phyloP scores from a whole-genome alignment of 2,113 vertebrate genomes.

The Dasyornis broadbenti region DNA sequence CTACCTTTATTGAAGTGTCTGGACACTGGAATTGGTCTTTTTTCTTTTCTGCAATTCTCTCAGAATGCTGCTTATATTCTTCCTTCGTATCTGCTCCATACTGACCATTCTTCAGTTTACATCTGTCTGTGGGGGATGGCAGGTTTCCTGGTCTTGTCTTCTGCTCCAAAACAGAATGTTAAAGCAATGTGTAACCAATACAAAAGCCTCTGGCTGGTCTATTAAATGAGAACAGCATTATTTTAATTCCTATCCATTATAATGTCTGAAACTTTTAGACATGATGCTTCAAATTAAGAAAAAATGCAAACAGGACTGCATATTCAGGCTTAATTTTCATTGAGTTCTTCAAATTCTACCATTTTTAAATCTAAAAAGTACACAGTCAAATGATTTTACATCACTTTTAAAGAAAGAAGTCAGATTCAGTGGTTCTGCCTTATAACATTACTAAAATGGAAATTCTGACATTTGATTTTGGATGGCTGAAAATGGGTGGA shows the following conservation, averaged over 20 bases:
- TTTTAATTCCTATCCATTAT: not conserved
- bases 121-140: constrained; percentile 31
- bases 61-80: constrained; percentile 49
- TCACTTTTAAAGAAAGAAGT: not conserved
- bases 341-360: not conserved
- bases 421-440: not conserved
- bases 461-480: not conserved
- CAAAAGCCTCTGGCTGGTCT: not conserved
- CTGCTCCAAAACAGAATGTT: constrained; percentile 33
- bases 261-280: not conserved
- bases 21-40: not conserved
- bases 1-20: not conserved
- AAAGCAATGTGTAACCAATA: constrained; percentile 9
- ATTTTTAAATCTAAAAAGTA: not conserved
- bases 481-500: not conserved
- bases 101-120: constrained; percentile 58
- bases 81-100: constrained; percentile 59
- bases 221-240: not conserved
- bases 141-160: constrained; percentile 62
- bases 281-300: not conserved
- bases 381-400: not conserved
- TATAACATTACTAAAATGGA: not conserved
- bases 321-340: not conserved
- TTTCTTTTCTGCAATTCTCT: constrained; percentile 30
- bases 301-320: not conserved